Evolutionary conservation across 2,888 invertebrate species (phyloP).

Genomic region (Abrostola tripartita): DNA sequence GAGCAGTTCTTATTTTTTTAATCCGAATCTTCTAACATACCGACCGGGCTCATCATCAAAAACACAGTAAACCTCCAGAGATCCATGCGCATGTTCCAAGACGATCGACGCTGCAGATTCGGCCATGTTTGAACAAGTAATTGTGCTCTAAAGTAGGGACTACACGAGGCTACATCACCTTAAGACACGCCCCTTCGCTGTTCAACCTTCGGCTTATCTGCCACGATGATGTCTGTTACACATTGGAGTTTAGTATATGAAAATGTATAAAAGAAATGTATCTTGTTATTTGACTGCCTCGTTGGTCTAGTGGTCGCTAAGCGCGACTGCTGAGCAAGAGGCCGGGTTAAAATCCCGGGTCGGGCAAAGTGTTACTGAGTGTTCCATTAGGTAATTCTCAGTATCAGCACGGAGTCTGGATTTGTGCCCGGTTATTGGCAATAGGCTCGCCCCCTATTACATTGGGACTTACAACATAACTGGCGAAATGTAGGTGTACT

Average conservation of each 20-base stretch:
- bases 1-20: not conserved
- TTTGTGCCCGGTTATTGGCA: too few relatives aligned
- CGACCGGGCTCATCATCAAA: conserved; percentile 29
- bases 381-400: too few relatives aligned
- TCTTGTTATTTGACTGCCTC: too few relatives aligned
- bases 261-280: not conserved
- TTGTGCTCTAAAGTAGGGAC: conserved; percentile 57
- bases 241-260: not conserved
- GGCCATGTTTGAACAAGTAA: conserved; percentile 53
- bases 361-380: too few relatives aligned
- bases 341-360: too few relatives aligned
- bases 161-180: conserved; percentile 64
- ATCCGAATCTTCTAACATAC: not conserved
- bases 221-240: conserved; percentile 37
- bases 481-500: too few relatives aligned
- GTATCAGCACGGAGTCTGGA: too few relatives aligned
- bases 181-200: conserved; percentile 67
- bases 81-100: conserved; percentile 20
- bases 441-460: too few relatives aligned
- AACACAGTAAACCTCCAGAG: conserved; percentile 14
- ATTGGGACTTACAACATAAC: too few relatives aligned
- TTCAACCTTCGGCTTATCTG: conserved; percentile 49
- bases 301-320: too few relatives aligned
- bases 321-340: too few relatives aligned
- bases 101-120: conserved; percentile 50